phyloP scores from a whole-genome alignment of 2,113 vertebrate species.

The Eidolon helvum region DNA sequence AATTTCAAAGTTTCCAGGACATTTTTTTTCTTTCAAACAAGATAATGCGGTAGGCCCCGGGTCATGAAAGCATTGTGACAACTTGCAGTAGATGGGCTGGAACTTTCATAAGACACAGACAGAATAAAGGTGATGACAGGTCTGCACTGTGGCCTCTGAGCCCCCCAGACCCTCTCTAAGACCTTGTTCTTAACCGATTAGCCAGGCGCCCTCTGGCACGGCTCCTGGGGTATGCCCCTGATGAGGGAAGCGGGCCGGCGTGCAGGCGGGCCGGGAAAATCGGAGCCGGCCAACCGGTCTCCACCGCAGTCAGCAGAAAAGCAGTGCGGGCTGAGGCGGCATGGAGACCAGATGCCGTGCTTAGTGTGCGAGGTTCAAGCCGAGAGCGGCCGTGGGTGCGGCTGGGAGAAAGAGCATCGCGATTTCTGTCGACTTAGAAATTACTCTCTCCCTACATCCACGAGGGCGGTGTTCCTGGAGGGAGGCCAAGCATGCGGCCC shows the following conservation, averaged over 20 bases:
- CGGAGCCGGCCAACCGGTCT: not conserved
- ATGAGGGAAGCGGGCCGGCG: not conserved
- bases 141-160: not conserved
- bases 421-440: not conserved
- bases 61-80: not conserved
- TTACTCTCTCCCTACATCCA: not conserved
- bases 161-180: not conserved
- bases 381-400: not conserved
- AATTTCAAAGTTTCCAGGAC: not conserved
- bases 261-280: conserved; percentile 6
- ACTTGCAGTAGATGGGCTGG: not conserved
- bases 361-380: not conserved
- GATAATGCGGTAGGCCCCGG: accelerated
- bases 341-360: not conserved
- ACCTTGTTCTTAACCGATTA: not conserved
- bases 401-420: not conserved
- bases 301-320: conserved; percentile 45
- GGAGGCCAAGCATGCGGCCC: accelerated
- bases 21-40: not conserved
- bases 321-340: not conserved
- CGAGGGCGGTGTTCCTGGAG: not conserved
- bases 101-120: not conserved
- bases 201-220: not conserved
- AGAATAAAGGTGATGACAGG: not conserved
- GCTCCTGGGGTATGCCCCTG: not conserved